Base-by-base conservation (phyloP, 2,113 vertebrate species). In the Ondatra zibethicus region DNA sequence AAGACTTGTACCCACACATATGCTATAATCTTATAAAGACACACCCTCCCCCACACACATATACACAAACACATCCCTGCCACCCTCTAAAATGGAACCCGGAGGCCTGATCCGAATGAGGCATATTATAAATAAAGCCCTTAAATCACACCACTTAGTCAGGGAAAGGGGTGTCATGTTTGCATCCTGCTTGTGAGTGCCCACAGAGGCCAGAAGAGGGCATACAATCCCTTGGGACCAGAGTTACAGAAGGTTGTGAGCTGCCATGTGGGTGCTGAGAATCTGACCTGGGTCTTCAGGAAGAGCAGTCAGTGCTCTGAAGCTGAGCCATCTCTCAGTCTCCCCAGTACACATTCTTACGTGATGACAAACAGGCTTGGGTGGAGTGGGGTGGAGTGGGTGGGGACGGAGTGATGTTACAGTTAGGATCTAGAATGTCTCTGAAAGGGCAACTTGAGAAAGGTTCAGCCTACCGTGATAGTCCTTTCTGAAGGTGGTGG, bases 381-480 rank as follows among this genome's bases (percentile, higher is more conserved):
- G 89, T 93, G 66, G 29, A 63, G 75, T 81, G 47, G 75, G 88
- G 89, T 89, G 66, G 29, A 61, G 80, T 81, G 47, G 75, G 88
- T 76, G 45, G 72, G 96, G 92, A 55, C 29, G n/a, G 33, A 14
- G 47, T 52, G 29, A 47, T 50, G n/a, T 63, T 63, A 27, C 17
- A 58, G 45, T 72, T 88, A 72, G 33, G 85, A 52, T 72, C 66
- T 72, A 27, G 66, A 72, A 52, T 17, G 13, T 36, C 23, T 33
- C 86, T 12, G 47, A 14, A 88, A 72, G 29, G 29, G 9, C 19
- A n/a, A 12, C 9, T 50, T 50, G 19, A 19, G 0, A 31, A 68
- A 50, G 23, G 3, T 6, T 45, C 47, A 47, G 47, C n/a, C 47
- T 23, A 14, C 33, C 9, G 10, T 68, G 11, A 0, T 72, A 66